phyloP scores from a whole-genome alignment of 2,113 vertebrate species.

The Pongo pygmaeus region DNA sequence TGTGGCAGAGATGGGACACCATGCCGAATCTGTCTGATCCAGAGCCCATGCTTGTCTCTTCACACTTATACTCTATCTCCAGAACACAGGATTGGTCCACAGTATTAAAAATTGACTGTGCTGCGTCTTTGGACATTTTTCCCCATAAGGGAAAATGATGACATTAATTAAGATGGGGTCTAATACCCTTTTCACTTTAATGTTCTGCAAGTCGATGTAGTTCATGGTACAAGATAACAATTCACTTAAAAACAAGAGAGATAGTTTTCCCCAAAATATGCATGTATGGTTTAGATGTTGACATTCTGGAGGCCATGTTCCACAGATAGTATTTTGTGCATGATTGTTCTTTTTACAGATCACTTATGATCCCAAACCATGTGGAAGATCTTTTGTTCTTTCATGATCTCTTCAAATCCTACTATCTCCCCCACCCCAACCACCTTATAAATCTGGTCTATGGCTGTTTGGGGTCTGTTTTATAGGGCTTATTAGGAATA shows the following conservation, averaged over 20 bases:
- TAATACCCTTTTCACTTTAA: not conserved
- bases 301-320: not conserved
- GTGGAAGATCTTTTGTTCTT: conserved; percentile 40
- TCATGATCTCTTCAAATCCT: not conserved
- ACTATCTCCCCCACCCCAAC: not conserved
- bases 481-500: conserved; percentile 48
- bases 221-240: not conserved
- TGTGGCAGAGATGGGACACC: not conserved
- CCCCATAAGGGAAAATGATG: not conserved
- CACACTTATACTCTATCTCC: not conserved
- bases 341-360: not conserved
- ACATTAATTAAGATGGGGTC: not conserved
- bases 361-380: not conserved
- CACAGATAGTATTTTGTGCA: not conserved
- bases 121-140: not conserved
- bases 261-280: not conserved
- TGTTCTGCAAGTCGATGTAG: not conserved
- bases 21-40: not conserved
- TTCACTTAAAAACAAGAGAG: not conserved
- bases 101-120: not conserved
- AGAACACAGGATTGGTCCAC: not conserved
- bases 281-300: not conserved
- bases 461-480: conserved; percentile 41
- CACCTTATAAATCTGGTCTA: conserved; percentile 14
- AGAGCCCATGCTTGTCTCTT: not conserved